Evolutionary conservation across 2,888 invertebrate genomes (phyloP).

Genomic region (Eudemis profundana): DNA sequence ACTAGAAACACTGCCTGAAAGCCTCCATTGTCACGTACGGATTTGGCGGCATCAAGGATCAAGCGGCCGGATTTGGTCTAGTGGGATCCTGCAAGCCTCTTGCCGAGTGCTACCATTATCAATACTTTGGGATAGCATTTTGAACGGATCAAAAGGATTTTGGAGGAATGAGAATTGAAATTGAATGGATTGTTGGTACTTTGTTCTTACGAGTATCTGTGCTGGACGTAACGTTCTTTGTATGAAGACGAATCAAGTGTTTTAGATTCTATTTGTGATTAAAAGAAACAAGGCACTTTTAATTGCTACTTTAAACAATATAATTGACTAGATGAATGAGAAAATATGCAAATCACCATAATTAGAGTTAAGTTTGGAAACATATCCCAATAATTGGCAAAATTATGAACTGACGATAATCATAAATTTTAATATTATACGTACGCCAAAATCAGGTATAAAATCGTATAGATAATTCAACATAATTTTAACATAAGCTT

Average conservation of each 20-base stretch:
- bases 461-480: too few relatives aligned
- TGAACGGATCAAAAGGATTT: slow-evolving; percentile 23
- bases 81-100: slow-evolving; percentile 9
- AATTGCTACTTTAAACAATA: too few relatives aligned
- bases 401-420: too few relatives aligned
- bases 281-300: too few relatives aligned
- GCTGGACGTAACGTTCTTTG: background rate
- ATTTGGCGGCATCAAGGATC: background rate
- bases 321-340: too few relatives aligned
- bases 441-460: too few relatives aligned
- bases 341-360: too few relatives aligned
- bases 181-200: slow-evolving; percentile 14
- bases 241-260: background rate
- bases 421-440: too few relatives aligned
- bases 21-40: background rate
- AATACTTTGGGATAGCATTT: slow-evolving; percentile 15
- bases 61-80: background rate
- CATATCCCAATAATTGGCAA: too few relatives aligned
- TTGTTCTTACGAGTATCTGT: slow-evolving; percentile 10
- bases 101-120: slow-evolving; percentile 21
- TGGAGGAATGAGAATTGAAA: slow-evolving; percentile 8
- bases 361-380: too few relatives aligned
- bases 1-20: too few relatives aligned
- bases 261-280: background rate
- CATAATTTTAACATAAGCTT: too few relatives aligned